phyloP scores from a whole-genome alignment of 2,113 vertebrate species.

The Saimiri boliviensis region DNA sequence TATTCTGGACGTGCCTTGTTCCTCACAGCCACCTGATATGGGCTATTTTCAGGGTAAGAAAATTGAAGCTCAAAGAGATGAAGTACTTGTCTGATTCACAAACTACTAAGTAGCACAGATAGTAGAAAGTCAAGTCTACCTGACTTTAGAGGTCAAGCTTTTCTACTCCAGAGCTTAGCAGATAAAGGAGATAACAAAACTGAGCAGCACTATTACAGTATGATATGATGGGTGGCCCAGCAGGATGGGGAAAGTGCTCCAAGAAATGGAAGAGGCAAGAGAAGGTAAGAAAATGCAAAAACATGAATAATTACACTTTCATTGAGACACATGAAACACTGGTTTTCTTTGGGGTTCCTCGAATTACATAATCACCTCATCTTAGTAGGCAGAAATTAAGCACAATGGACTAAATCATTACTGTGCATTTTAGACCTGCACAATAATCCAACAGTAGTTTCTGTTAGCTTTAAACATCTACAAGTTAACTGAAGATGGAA shows the following conservation, averaged over 20 bases:
- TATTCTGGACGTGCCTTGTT: neutral
- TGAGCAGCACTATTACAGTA: neutral
- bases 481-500: neutral
- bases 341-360: neutral
- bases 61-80: neutral
- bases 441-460: neutral
- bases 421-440: neutral
- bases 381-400: neutral
- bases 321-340: neutral
- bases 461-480: conserved; percentile 19
- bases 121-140: neutral
- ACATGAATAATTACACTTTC: neutral
- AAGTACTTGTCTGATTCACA: neutral
- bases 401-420: neutral
- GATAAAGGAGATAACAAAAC: neutral
- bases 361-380: neutral
- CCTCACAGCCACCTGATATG: neutral
- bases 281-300: neutral
- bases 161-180: neutral
- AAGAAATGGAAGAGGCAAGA: neutral
- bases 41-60: neutral
- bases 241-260: neutral
- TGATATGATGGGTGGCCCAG: neutral
- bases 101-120: neutral
- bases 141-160: neutral